These are phyloP conservation scores for Drosophila acutilabella DNA, from an alignment of 2,888 invertebrate species.

Conservation along the genomic window DNA sequence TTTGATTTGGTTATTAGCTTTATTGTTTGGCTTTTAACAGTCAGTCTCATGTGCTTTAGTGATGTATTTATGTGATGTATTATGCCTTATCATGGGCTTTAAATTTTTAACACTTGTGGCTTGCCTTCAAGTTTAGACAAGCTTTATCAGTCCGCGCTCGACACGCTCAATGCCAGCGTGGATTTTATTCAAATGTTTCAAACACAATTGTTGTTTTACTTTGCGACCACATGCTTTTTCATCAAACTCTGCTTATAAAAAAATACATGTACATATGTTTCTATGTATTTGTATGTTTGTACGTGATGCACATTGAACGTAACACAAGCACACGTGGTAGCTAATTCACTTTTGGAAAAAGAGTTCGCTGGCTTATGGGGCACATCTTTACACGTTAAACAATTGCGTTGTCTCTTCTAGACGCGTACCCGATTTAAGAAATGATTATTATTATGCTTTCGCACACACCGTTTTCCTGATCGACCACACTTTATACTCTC, in stretches of 20 bases:
- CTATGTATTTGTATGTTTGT: slow-evolving; percentile 1
- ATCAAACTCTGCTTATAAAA: slow-evolving; percentile 8
- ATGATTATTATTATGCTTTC: neutral
- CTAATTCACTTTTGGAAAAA: slow-evolving; percentile 20
- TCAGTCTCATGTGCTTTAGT: neutral
- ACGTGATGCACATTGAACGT: neutral
- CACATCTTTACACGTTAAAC: slow-evolving; percentile 19
- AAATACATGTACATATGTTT: slow-evolving; percentile 7
- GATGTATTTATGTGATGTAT: slow-evolving; percentile 4
- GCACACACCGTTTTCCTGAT: slow-evolving; percentile 22
- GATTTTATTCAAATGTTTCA: slow-evolving; percentile 42
- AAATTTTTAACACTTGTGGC: slow-evolving; percentile 9
- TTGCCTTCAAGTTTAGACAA: neutral
- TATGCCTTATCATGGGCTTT: slow-evolving; percentile 19
- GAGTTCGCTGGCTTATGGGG: slow-evolving; percentile 26
- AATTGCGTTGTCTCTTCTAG: neutral
- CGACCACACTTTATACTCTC: slow-evolving; percentile 57
- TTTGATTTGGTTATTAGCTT: slow-evolving; percentile 1
- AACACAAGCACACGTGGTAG: slow-evolving; percentile 46
- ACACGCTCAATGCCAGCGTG: slow-evolving; percentile 65
- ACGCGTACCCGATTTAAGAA: slow-evolving; percentile 5
- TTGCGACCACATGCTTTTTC: slow-evolving; percentile 62
- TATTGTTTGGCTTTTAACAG: neutral
- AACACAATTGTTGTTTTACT: slow-evolving; percentile 54
- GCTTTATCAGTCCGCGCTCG: slow-evolving; percentile 43